Conservation (phyloP, 2,888 invertebrate species). For the Pandemis corylana region DNA sequence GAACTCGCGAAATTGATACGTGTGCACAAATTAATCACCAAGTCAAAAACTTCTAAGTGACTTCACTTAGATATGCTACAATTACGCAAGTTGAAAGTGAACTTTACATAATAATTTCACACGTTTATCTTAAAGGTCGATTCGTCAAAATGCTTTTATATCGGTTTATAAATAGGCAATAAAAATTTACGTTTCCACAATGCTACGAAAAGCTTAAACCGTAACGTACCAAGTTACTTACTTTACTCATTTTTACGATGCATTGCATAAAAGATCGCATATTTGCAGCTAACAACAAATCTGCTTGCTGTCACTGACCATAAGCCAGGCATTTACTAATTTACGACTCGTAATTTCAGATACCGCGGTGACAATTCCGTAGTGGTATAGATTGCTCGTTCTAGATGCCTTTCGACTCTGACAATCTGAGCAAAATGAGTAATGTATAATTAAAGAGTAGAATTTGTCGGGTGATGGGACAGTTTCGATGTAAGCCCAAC, state of each 20-base stretch:
- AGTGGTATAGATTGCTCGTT: constrained; percentile 61
- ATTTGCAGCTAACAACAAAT: constrained; percentile 33
- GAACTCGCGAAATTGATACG: constrained; percentile 8
- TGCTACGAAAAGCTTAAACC: not conserved
- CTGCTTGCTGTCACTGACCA: constrained; percentile 60
- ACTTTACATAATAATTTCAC: constrained; percentile 8
- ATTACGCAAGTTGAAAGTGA: constrained; percentile 2
- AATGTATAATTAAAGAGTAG: constrained; percentile 59
- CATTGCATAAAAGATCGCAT: constrained; percentile 25
- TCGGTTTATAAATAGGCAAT: not conserved
- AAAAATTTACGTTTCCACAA: not conserved
- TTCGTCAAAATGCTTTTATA: not conserved
- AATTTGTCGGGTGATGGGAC: constrained; percentile 51
- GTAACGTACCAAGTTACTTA: not conserved
- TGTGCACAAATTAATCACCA: constrained; percentile 18
- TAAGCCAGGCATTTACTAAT: constrained; percentile 60
- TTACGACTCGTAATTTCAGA: constrained; percentile 45
- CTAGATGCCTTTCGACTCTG: constrained; percentile 32
- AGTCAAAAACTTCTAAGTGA: constrained; percentile 5
- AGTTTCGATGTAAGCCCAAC: constrained; percentile 59
- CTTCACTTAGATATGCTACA: not conserved
- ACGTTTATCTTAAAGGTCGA: not conserved
- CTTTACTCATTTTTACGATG: constrained; percentile 8
- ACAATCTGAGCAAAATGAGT: constrained; percentile 51
- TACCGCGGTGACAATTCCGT: constrained; percentile 44